Evolutionary conservation across 2,888 invertebrate genomes (phyloP).

Genomic region (Didymodactylos carnosus): DNA sequence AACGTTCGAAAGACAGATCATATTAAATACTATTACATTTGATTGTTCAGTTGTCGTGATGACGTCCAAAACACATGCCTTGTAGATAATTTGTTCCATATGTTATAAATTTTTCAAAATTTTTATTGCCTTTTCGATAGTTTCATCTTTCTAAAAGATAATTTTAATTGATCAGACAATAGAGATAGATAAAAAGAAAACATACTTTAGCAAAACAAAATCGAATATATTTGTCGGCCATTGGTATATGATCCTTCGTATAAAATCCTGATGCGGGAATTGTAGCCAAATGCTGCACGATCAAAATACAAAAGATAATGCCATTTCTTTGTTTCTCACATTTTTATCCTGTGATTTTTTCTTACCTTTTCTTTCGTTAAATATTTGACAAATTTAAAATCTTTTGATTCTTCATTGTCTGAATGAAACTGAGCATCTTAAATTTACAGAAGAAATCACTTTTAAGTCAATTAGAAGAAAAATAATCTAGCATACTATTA

Average conservation of each 20-base stretch:
- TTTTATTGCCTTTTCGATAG: neutral
- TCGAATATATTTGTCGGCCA: conserved; percentile 65
- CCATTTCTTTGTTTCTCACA: neutral
- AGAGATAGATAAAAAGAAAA: neutral
- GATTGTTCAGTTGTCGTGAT: no score
- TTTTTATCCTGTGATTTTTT: neutral
- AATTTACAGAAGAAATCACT: neutral
- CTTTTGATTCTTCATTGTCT: conserved; percentile 36
- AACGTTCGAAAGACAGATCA: no score
- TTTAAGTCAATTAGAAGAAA: neutral
- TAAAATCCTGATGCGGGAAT: conserved; percentile 91
- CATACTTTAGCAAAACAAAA: conserved; percentile 78
- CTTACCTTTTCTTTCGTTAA: conserved; percentile 47
- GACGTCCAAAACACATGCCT: no score
- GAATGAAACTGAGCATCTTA: neutral
- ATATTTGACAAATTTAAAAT: conserved; percentile 85
- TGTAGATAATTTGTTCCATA: no score
- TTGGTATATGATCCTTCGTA: conserved; percentile 50
- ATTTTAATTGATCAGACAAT: neutral
- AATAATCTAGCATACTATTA: conserved; percentile 28
- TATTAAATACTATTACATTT: no score
- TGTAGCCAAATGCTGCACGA: conserved; percentile 68
- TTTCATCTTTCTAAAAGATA: neutral
- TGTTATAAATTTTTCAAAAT: no score
- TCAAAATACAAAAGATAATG: conserved; percentile 16